Conservation (phyloP, 2,888 invertebrate species). For the Balanococcus diminutus region DNA sequence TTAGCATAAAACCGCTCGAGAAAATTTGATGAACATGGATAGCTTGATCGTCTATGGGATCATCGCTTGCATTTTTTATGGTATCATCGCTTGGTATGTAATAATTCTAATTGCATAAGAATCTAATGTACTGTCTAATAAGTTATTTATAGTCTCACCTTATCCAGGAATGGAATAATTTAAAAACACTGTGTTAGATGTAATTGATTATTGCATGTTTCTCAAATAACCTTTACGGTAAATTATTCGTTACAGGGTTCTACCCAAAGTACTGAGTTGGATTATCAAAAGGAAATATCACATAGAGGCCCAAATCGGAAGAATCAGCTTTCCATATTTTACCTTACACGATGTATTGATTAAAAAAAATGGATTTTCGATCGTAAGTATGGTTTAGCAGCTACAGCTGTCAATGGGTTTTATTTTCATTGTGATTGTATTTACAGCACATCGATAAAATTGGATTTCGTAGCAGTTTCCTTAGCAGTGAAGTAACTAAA, state of each 20-base stretch:
- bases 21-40: constrained; percentile 68
- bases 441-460: constrained; percentile 83
- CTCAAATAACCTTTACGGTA: neutral
- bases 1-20: neutral
- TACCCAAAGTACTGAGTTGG: constrained; percentile 80
- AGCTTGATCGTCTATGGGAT: neutral
- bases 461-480: constrained; percentile 82
- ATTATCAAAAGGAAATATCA: constrained; percentile 79
- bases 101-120: neutral
- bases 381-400: constrained; percentile 67
- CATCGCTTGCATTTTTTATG: neutral
- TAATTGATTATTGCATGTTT: neutral
- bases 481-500: constrained; percentile 87
- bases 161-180: neutral
- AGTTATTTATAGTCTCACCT: neutral
- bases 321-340: constrained; percentile 72
- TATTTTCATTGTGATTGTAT: constrained; percentile 44
- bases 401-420: neutral
- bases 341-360: constrained; percentile 80
- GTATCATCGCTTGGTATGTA: constrained; percentile 34
- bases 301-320: constrained; percentile 78
- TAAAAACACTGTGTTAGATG: neutral
- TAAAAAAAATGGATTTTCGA: constrained; percentile 77
- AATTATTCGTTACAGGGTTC: constrained; percentile 66
- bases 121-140: neutral